Evolutionary conservation across 2,888 invertebrate genomes (phyloP).

Genomic region (Cheilosia urbana): DNA sequence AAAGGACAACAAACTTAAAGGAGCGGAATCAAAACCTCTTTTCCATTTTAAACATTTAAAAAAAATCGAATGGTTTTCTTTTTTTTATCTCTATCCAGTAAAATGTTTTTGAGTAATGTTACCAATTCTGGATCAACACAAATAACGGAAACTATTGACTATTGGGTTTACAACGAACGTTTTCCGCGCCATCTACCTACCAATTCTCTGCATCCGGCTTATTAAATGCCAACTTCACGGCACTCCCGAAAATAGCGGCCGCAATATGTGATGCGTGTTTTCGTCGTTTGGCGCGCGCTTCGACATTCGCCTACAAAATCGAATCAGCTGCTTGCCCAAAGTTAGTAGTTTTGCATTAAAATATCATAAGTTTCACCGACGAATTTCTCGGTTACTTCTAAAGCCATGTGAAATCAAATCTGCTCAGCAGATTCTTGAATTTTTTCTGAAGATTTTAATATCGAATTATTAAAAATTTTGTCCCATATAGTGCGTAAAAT

Average conservation of each 20-base stretch:
- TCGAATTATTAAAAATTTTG: constrained; percentile 50
- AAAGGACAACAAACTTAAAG: too few species aligned
- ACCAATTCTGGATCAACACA: too few species aligned
- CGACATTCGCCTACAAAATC: constrained; percentile 73
- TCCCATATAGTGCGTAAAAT: constrained; percentile 49
- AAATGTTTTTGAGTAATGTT: too few species aligned
- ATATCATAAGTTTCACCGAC: constrained; percentile 66
- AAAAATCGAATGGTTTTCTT: too few species aligned
- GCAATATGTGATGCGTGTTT: constrained; percentile 72
- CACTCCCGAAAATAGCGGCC: constrained; percentile 60
- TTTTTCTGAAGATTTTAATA: constrained; percentile 65
- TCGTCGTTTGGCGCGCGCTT: constrained; percentile 75
- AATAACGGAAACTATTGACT: too few species aligned
- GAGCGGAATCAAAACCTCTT: too few species aligned
- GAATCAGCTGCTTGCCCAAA: constrained; percentile 73
- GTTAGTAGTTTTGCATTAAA: constrained; percentile 74
- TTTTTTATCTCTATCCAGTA: too few species aligned
- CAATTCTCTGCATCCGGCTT: background rate
- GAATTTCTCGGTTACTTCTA: constrained; percentile 43
- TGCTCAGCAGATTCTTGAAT: constrained; percentile 53
- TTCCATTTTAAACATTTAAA: too few species aligned
- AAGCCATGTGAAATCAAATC: constrained; percentile 52
- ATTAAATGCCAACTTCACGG: constrained; percentile 50
- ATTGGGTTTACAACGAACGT: too few species aligned
- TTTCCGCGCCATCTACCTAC: constrained; percentile 45